Evolutionary conservation across 2,113 vertebrate species (phyloP).

Genomic region (Apteryx owenii): DNA sequence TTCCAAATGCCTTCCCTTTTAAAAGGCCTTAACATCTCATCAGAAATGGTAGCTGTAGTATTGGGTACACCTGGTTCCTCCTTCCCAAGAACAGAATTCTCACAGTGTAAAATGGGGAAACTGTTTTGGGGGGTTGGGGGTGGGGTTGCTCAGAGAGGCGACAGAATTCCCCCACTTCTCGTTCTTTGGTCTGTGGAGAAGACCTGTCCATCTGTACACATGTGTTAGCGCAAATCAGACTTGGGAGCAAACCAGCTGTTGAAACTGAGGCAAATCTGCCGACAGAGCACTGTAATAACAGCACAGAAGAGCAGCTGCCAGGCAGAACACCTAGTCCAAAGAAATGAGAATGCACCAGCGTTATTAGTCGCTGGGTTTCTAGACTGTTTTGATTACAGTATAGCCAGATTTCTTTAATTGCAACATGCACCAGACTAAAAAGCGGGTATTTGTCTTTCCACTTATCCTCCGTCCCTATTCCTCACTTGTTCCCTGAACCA

Average conservation of each 20-base stretch:
- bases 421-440: background rate
- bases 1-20: background rate
- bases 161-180: background rate
- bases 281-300: constrained; percentile 26
- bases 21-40: background rate
- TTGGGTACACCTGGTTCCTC: background rate
- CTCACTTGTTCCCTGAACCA: background rate
- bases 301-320: background rate
- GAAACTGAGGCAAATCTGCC: constrained; percentile 29
- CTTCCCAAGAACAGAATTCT: background rate
- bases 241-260: background rate
- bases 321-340: background rate
- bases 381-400: background rate
- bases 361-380: background rate
- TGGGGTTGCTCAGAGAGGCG: background rate
- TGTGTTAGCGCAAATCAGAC: background rate
- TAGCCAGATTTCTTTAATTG: background rate
- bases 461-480: background rate
- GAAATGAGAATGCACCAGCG: background rate
- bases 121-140: background rate
- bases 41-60: background rate
- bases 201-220: background rate
- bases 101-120: background rate
- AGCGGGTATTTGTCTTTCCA: background rate
- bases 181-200: background rate